A percentile compares a stretch with the other conserved stretches of the same genome.
phyloP scores from a whole-genome alignment of 2,888 invertebrate genomes.

The Cantharis lateralis region DNA sequence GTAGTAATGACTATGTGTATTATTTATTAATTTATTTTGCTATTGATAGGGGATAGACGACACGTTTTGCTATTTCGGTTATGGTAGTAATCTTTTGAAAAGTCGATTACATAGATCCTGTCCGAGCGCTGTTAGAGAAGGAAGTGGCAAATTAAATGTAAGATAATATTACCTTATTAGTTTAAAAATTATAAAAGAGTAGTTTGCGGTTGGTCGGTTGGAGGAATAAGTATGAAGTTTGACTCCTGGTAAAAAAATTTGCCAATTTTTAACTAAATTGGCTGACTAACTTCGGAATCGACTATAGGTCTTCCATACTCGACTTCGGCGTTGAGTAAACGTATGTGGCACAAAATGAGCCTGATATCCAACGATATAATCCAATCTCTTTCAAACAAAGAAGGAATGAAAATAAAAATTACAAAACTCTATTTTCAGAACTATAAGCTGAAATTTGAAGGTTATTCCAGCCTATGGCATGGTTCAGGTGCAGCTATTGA shows the following conservation, averaged over 20 bases:
- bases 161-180: background rate
- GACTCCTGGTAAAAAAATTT: too few relatives aligned
- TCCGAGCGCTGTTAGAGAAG: background rate
- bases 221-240: too few relatives aligned
- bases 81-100: background rate
- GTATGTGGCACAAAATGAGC: too few relatives aligned
- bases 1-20: too few relatives aligned
- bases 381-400: too few relatives aligned
- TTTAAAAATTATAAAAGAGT: too few relatives aligned
- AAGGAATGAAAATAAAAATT: background rate
- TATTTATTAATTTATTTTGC: background rate
- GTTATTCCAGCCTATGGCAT: background rate
- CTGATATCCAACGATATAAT: too few relatives aligned
- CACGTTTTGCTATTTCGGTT: background rate
- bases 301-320: too few relatives aligned
- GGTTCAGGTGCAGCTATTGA: background rate
- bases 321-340: too few relatives aligned
- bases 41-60: background rate
- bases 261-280: too few relatives aligned
- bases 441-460: background rate
- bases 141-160: background rate
- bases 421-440: background rate
- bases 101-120: background rate
- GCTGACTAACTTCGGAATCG: too few relatives aligned
- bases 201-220: too few relatives aligned